Percentiles rank a stretch among this genome's conserved stretches.
These are phyloP conservation scores for Hypercompe scribonia DNA, from an alignment of 2,888 invertebrate genomes.

Conservation along the genomic window DNA sequence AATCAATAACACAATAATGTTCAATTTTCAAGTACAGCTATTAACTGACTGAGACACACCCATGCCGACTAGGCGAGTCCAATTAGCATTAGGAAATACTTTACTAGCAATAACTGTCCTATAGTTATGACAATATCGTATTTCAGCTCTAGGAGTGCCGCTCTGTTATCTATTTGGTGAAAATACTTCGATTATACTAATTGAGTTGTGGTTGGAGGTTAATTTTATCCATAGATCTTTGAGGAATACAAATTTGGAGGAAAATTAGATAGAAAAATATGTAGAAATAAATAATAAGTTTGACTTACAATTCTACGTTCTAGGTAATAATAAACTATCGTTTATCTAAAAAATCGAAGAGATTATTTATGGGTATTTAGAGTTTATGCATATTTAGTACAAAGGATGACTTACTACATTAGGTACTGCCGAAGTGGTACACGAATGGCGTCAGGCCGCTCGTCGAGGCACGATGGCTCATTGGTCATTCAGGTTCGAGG, in stretches of 20 bases:
- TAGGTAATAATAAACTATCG: too few relatives aligned
- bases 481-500: too few relatives aligned
- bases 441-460: too few relatives aligned
- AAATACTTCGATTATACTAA: constrained; percentile 9
- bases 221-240: not conserved
- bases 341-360: too few relatives aligned
- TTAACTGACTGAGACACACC: constrained; percentile 23
- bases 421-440: too few relatives aligned
- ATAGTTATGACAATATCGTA: constrained; percentile 24
- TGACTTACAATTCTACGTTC: too few relatives aligned
- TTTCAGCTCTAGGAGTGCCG: constrained; percentile 15
- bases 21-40: not conserved
- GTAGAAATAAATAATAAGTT: not conserved
- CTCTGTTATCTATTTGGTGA: constrained; percentile 16
- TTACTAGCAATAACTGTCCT: constrained; percentile 15
- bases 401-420: too few relatives aligned
- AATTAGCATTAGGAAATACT: constrained; percentile 26
- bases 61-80: constrained; percentile 21
- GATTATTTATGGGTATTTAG: not conserved
- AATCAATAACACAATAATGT: not conserved
- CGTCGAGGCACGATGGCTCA: too few relatives aligned
- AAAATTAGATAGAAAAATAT: not conserved
- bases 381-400: not conserved
- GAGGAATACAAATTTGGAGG: not conserved
- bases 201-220: constrained; percentile 7